A percentile compares a stretch with the other conserved stretches of the same genome.
Evolutionary conservation across 2,888 invertebrate genomes (phyloP).

Genomic region (Heliconius charithonia): DNA sequence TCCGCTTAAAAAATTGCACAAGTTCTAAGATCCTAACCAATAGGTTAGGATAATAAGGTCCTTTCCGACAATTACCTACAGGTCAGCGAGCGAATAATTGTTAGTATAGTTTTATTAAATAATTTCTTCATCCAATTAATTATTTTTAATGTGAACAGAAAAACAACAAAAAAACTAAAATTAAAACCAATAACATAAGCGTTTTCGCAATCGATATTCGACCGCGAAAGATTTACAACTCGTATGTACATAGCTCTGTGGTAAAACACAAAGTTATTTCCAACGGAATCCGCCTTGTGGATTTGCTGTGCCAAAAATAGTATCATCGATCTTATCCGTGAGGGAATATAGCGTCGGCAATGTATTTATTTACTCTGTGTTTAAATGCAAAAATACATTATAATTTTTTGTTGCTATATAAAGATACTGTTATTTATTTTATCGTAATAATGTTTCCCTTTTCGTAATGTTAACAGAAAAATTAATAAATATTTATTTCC

Average conservation of each 20-base stretch:
- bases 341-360: constrained; percentile 61
- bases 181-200: constrained; percentile 59
- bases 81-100: too few relatives aligned
- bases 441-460: too few relatives aligned
- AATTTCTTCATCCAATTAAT: neutral
- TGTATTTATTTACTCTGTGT: constrained; percentile 69
- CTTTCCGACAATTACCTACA: too few relatives aligned
- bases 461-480: too few relatives aligned
- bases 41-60: too few relatives aligned
- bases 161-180: constrained; percentile 29
- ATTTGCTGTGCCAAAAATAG: constrained; percentile 79
- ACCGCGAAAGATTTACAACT: constrained; percentile 74
- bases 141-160: neutral
- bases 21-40: neutral
- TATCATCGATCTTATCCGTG: constrained; percentile 78
- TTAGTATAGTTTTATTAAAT: neutral
- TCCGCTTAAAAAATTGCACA: neutral
- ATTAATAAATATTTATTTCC: too few relatives aligned
- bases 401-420: constrained; percentile 31
- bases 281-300: constrained; percentile 77
- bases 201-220: constrained; percentile 73
- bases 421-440: neutral
- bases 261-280: constrained; percentile 77
- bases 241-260: constrained; percentile 62
- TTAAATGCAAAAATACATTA: constrained; percentile 51